phyloP scores from a whole-genome alignment of 2,113 vertebrate genomes.

The Myodes glareolus region DNA sequence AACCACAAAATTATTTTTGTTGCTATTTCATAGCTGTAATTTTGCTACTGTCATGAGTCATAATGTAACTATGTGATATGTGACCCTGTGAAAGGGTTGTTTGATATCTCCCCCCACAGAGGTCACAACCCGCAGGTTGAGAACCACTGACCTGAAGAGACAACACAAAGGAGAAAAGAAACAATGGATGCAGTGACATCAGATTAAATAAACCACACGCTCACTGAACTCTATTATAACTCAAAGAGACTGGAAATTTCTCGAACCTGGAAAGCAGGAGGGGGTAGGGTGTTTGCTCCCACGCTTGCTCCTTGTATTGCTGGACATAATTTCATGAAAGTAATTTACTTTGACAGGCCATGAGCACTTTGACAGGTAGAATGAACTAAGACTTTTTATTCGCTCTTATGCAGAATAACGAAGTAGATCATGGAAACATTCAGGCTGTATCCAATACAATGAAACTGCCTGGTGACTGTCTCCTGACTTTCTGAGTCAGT shows the following conservation, averaged over 20 bases:
- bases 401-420: not conserved
- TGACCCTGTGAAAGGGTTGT: no score
- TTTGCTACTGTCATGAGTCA: no score
- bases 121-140: no score
- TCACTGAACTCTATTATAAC: not conserved
- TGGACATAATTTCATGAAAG: not conserved
- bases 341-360: not conserved
- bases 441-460: fast-evolving
- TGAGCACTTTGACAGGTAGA: not conserved
- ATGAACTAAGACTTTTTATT: not conserved
- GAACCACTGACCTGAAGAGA: not conserved
- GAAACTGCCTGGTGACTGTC: not conserved
- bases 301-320: not conserved
- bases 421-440: not conserved
- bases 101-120: no score
- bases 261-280: not conserved
- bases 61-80: no score
- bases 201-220: not conserved
- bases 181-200: not conserved
- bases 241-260: not conserved
- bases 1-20: no score
- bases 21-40: no score
- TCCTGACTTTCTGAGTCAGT: slow-evolving; percentile 45
- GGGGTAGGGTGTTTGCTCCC: not conserved
- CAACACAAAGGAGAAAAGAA: not conserved